A percentile compares a stretch with the other conserved stretches of the same genome.
Conservation (phyloP, 2,113 vertebrate species). For the Toxotes chatareus region DNA sequence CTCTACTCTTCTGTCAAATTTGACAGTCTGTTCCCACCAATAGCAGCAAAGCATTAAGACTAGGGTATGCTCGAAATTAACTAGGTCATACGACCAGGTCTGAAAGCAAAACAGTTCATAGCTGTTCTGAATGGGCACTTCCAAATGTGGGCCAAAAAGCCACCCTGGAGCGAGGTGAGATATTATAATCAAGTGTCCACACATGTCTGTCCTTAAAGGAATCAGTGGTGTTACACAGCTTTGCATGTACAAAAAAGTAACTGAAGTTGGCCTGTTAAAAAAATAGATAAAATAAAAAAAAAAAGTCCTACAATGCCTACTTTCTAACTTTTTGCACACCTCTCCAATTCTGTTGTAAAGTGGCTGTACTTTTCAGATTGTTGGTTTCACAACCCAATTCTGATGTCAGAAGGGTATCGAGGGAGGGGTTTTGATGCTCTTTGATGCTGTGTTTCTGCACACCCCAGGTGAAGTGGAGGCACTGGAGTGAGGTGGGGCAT, state of each 20-base stretch:
- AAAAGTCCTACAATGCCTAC: background rate
- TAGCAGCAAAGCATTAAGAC: constrained; percentile 19
- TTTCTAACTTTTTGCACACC: background rate
- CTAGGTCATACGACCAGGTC: background rate
- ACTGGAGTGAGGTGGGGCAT: constrained; percentile 5
- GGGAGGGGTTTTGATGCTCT: background rate
- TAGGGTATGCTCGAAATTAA: background rate
- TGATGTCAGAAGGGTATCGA: background rate
- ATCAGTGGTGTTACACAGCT: no score
- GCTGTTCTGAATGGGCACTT: background rate
- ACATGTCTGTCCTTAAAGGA: background rate
- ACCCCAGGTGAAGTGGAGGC: background rate
- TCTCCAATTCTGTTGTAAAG: background rate
- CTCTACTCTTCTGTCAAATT: constrained; percentile 35
- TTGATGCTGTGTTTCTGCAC: background rate
- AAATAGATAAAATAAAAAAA: background rate
- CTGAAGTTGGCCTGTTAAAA: no score
- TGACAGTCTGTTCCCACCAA: constrained; percentile 29
- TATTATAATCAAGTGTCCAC: background rate
- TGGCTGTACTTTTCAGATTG: background rate
- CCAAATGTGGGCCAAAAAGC: background rate
- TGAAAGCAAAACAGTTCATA: background rate
- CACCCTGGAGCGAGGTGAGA: background rate
- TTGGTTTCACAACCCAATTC: no score
- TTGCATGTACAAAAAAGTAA: background rate